These are phyloP conservation scores for Meloidogyne hapla DNA, from an alignment of 1,140 invertebrate genomes.

Conservation along the genomic window DNA sequence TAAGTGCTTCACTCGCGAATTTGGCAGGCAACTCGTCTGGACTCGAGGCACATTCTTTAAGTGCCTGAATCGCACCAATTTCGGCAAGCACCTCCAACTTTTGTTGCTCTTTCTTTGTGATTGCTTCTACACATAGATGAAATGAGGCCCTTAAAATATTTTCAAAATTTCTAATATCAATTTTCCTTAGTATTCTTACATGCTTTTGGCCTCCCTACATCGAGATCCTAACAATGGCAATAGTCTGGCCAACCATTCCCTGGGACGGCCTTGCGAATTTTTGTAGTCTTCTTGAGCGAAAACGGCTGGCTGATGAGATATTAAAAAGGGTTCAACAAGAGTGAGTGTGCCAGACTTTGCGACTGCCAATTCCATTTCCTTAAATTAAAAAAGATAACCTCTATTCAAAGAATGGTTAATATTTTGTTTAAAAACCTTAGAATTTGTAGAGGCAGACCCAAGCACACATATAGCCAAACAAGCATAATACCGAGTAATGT, in stretches of 20 bases:
- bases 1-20: constrained; percentile 89
- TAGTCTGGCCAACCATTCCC: constrained; percentile 79
- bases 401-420: neutral
- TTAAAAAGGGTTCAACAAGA: constrained; percentile 92
- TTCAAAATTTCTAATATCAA: neutral
- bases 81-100: constrained; percentile 77
- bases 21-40: constrained; percentile 95
- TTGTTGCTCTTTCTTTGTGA: constrained; percentile 92
- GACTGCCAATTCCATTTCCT: constrained; percentile 91
- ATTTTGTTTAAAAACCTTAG: constrained; percentile 70
- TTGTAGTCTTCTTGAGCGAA: constrained; percentile 84
- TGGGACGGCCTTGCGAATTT: constrained; percentile 91
- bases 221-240: constrained; percentile 91
- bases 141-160: constrained; percentile 77
- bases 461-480: constrained; percentile 93
- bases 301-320: constrained; percentile 84
- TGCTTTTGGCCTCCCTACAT: constrained; percentile 87
- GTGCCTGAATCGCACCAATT: constrained; percentile 88
- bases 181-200: constrained; percentile 66
- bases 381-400: constrained; percentile 20
- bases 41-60: constrained; percentile 93
- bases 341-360: constrained; percentile 89
- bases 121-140: constrained; percentile 98
- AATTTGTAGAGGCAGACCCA: constrained; percentile 72
- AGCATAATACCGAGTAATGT: constrained; percentile 77